Percentiles rank a stretch among this genome's conserved stretches.
Evolutionary conservation across 2,888 invertebrate genomes (phyloP).

Genomic region (Caenorhabditis afra): DNA sequence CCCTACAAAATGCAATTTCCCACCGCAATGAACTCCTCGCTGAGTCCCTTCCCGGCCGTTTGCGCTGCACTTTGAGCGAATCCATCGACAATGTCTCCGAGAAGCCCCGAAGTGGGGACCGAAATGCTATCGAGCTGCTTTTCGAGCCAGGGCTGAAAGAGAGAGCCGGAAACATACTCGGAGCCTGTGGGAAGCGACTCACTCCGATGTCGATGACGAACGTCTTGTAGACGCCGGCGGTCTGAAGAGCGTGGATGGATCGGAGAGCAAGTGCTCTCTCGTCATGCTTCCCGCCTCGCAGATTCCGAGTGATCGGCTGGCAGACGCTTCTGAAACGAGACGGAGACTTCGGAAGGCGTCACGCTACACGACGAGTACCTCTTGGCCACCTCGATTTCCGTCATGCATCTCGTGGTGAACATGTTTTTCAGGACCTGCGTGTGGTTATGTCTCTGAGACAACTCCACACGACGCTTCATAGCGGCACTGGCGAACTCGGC

Average conservation of each 20-base stretch:
- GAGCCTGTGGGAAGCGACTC: not conserved
- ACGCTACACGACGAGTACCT: conserved; percentile 10
- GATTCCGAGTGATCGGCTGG: conserved; percentile 25
- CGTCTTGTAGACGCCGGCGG: conserved; percentile 32
- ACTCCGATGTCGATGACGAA: conserved; percentile 47
- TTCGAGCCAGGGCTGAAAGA: conserved; percentile 43
- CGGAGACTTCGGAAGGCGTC: too few relatives aligned
- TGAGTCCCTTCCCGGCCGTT: conserved; percentile 7
- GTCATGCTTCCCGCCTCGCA: conserved; percentile 24
- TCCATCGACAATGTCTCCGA: conserved; percentile 44
- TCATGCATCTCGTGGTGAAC: conserved; percentile 45
- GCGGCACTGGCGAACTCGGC: conserved; percentile 38
- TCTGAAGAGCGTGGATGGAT: conserved; percentile 52
- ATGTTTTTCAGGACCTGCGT: conserved; percentile 35
- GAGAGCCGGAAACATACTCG: not conserved
- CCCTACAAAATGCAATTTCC: too few relatives aligned
- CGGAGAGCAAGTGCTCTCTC: conserved; percentile 35
- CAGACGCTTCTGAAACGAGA: conserved; percentile 37
- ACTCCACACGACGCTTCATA: conserved; percentile 35
- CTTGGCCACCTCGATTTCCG: conserved; percentile 43
- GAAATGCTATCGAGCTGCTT: conserved; percentile 35
- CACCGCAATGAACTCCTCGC: conserved; percentile 23
- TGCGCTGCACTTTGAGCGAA: conserved; percentile 16
- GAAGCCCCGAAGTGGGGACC: conserved; percentile 25
- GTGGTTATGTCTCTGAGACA: conserved; percentile 25